Base-by-base conservation (phyloP, 2,797 vertebrate genomes). In the Eurystomus glaucurus region DNA sequence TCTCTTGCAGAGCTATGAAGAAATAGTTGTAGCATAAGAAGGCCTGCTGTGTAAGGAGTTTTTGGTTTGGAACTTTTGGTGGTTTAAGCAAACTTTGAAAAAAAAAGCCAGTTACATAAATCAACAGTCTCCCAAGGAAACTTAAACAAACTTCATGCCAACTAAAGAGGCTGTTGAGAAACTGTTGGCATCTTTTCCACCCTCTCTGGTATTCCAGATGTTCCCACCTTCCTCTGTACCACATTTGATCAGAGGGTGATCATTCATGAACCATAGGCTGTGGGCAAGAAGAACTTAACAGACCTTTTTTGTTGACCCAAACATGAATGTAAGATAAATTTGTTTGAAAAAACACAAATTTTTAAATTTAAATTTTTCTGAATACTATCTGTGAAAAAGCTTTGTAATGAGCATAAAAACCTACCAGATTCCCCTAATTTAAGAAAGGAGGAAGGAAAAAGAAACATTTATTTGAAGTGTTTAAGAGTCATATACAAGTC, bases 101-200 rank as follows among this genome's bases (percentile, higher is more conserved):
- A 72, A 81, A 69, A 96, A 81, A 64, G 4, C 18, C 68, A 74
- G 85, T 97, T 90, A 77, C 77, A 90, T 96, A 94, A 96, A 95
- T 94, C 77, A 94, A 88, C 55, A 97, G 20, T 66, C 23, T 88
- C 55, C 74, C 78, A 50, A 91, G 58, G 80, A 90, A 97, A 85
- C 29, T 77, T 89, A 84, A 92, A 84, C 52, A 91, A 94, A 58
- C 22, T 29, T 94, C 83, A 46, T 93, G 60, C 43, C 85, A 93
- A 33, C 55, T 96, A 85, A 93, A 68, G 43, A 48, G 39, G 14
- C 55, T 91, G 37, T 86, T 96, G 57, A 64, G 92, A 62, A 90
- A 39, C 39, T 85, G 26, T 87, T 91, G 93, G 90, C 87, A 84
- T 75, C 46, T 94, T 96, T 96, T 86, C 87, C 50, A 93, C 45